Evolutionary conservation across 2,113 vertebrate genomes (phyloP), one percentile per base, ranked within the genome.

Genomic region (Mus pahari): DNA sequence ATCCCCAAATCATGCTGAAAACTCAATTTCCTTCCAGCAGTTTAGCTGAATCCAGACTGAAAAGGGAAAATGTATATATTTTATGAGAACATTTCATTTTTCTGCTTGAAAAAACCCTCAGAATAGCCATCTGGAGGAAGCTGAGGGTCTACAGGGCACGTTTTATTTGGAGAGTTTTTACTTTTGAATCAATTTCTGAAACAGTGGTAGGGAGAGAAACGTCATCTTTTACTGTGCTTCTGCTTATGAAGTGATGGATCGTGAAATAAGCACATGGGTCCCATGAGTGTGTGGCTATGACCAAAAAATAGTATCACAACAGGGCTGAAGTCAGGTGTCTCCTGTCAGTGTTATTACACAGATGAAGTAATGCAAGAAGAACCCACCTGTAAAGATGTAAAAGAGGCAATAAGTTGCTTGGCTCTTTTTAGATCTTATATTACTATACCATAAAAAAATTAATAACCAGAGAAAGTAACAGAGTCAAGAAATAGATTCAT

Each of bases 161-260:
- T 92, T 97, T 91, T 83, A 90, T 95, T 89, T 95, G 92, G 33
- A 94, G 24, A 64, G 36, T 82, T 58, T 96, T 95, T 82, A 92
- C n/a, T 96, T 96, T 93, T 75, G 45, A 90, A 93, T 87, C 58
- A 92, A 78, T 91, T 92, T 96, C 81, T 74, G 68, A 94, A 97
- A 71, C 22, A 96, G 83, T 55, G 77, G 42, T 94, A 77, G 74
- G 39, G n/a, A 93, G 92, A 84, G 75, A 68, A 82, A 89, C 20
- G 39, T 48, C 24, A 26, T 90, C 20, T 87, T 91, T 94, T 95
- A 66, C 31, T 73, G 14, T 70, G 28, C 10, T 93, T 26, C 33
- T 96, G 28, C n/a, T 94, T 89, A 53, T 66, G 71, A 95, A 90
- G 66, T 70, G 48, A 70, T 58, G 55, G 22, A 86, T 91, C 20